phyloP scores from a whole-genome alignment of 2,888 invertebrate species.

The Pachliopta kotzebuea region DNA sequence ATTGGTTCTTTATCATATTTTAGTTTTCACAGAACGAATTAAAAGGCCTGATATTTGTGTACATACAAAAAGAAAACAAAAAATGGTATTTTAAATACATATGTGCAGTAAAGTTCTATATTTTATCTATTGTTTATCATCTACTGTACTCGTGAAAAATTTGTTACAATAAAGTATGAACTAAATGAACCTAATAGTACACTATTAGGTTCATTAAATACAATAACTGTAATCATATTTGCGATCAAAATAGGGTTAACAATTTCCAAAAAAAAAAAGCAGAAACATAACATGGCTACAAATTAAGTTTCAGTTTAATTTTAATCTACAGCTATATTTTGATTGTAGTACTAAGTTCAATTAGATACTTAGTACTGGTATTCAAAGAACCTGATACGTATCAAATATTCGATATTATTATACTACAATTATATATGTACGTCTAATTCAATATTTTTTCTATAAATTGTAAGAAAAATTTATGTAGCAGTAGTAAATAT shows the following conservation, averaged over 20 bases:
- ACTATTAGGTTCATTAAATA: background rate
- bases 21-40: background rate
- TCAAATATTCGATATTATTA: background rate
- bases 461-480: background rate
- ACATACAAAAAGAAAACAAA: background rate
- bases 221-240: background rate
- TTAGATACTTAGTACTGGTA: background rate
- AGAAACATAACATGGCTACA: background rate
- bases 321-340: background rate
- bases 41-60: too few relatives aligned
- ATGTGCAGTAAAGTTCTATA: background rate
- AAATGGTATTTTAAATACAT: background rate
- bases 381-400: background rate
- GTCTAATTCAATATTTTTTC: background rate
- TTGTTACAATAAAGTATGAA: background rate
- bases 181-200: background rate
- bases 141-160: conserved; percentile 20
- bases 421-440: background rate
- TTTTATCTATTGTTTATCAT: background rate
- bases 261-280: background rate
- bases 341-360: too few relatives aligned
- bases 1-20: background rate
- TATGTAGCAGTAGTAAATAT: background rate
- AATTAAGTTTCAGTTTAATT: background rate
- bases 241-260: background rate